Conservation (phyloP, 1,140 invertebrate species). For the Tetragonula clypearis region DNA sequence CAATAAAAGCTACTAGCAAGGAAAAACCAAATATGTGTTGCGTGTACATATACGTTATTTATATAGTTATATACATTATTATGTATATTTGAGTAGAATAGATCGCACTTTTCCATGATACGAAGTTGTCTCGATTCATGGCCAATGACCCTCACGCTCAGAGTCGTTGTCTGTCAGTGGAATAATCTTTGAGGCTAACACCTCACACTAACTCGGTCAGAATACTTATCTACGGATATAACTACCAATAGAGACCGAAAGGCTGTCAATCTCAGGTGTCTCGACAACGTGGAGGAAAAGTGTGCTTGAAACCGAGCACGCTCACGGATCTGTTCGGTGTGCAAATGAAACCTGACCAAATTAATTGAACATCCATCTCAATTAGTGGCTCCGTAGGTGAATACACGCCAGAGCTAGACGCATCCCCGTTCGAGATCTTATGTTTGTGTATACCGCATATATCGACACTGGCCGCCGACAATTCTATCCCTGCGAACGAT, state of each 20-base stretch:
- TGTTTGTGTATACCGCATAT: constrained; percentile 46
- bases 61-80: no score
- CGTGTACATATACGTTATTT: no score
- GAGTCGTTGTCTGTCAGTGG: not conserved
- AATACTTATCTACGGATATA: not conserved
- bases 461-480: constrained; percentile 64
- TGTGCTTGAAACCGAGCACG: not conserved
- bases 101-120: not conserved
- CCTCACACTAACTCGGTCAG: not conserved
- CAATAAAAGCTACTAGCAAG: no score
- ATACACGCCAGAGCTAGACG: constrained; percentile 43
- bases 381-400: constrained; percentile 66
- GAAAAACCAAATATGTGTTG: no score
- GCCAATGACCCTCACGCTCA: not conserved
- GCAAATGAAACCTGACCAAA: constrained; percentile 70
- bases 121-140: not conserved
- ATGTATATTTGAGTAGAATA: not conserved
- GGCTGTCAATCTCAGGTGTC: constrained; percentile 30
- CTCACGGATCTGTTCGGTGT: constrained; percentile 1
- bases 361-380: constrained; percentile 74
- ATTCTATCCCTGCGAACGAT: constrained; percentile 68
- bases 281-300: not conserved
- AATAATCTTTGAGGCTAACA: not conserved
- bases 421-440: constrained; percentile 51
- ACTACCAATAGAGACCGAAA: not conserved